Base-by-base conservation (phyloP, 2,797 vertebrate genomes). In the Bucorvus abyssinicus region DNA sequence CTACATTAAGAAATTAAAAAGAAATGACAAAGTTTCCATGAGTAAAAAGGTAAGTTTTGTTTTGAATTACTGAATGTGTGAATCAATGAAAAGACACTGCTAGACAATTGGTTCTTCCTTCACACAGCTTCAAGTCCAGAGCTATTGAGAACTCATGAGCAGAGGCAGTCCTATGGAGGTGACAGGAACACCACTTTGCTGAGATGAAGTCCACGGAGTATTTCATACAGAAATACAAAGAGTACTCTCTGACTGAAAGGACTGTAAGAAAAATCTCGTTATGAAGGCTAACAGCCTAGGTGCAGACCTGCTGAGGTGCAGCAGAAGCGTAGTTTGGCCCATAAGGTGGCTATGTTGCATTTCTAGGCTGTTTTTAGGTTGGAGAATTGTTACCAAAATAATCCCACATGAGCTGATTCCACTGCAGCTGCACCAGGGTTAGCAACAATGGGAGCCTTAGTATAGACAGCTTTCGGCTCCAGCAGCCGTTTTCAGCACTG, bases 391-490 rank as follows among this genome's bases (percentile, higher is more conserved):
- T 89, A 95, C 91, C 78, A 89, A 74, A 94, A 93, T 76, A 95
- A 83, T 90, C 88, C 81, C 71, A 57, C 9, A 21, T 57, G 86
- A 64, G 68, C 78, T 44, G 75, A 94, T 83, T 96, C 94, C 86
- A 87, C 60, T 96, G 94, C 96, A 97, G 96, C 96, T 97, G 95
- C 96, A 95, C 29, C 78, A 83, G 70, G 63, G 78, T 61, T 93
- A 84, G 84, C 84, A 95, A 96, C 91, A 96, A 94, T 97, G 92
- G 81, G 84, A 97, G 89, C 90, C 83, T 94, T 36, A 96, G 94
- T 75, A 96, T 14, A 85, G 86, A 83, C 92, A 85, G 88, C 90
- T 90, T 79, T 93, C 84, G 6, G 86, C 85, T 96, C 93, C 88
- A 91, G 94, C 95, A 95, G 96, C 90, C 86, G 60, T 90, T 96